phyloP scores from a whole-genome alignment of 1,140 invertebrate species.

The Sycobia sp. region DNA sequence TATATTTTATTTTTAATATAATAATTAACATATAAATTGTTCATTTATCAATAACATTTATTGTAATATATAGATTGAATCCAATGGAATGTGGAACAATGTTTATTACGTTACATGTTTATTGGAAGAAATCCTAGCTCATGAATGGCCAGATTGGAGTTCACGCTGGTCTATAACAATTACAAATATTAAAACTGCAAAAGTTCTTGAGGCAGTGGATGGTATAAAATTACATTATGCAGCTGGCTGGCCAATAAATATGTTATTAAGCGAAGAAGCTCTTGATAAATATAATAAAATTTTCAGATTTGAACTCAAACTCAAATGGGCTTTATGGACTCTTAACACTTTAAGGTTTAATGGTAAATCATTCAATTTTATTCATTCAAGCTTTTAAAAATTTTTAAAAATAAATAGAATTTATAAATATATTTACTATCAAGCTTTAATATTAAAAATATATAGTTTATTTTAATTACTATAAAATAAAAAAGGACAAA shows the following conservation, averaged over 20 bases:
- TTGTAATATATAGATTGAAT: conserved; percentile 56
- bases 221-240: conserved; percentile 62
- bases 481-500: too few species aligned
- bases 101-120: conserved; percentile 59
- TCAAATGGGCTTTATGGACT: conserved; percentile 69
- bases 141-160: conserved; percentile 59
- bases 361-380: conserved; percentile 53
- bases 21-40: not conserved
- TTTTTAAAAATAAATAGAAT: not conserved
- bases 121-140: conserved; percentile 63
- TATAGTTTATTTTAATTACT: not conserved
- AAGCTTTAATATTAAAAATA: too few species aligned
- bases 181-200: conserved; percentile 42
- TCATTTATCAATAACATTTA: not conserved
- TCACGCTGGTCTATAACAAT: conserved; percentile 55
- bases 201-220: conserved; percentile 61
- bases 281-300: conserved; percentile 67
- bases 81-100: conserved; percentile 55
- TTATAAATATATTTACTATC: not conserved
- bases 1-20: too few species aligned
- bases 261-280: conserved; percentile 62
- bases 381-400: too few species aligned
- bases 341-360: conserved; percentile 65
- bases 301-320: conserved; percentile 68
- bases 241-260: conserved; percentile 64